Conservation (phyloP, 1,140 invertebrate species). For the Ridgeia piscesae region DNA sequence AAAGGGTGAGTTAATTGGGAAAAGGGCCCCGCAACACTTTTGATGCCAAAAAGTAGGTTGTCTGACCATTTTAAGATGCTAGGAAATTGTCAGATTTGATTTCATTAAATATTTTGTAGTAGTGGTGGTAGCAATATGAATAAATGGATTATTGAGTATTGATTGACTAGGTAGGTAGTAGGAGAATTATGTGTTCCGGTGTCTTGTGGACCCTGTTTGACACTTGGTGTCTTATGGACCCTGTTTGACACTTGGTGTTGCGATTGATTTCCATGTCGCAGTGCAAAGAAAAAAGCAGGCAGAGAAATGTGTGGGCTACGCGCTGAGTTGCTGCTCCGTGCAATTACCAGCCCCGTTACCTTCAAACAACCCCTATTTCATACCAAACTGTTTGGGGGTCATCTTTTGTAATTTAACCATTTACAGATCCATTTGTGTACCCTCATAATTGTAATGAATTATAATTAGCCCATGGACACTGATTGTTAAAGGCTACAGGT, state of each 20-base stretch:
- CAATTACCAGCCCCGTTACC: neutral
- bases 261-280: neutral
- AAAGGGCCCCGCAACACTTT: too few species aligned
- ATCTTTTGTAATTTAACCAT: neutral
- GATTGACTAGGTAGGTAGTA: too few species aligned
- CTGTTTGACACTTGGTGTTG: conserved; percentile 4
- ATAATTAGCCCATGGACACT: neutral
- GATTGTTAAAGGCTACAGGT: too few species aligned
- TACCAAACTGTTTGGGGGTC: neutral
- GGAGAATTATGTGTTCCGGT: too few species aligned
- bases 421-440: neutral
- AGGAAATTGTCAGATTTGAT: too few species aligned
- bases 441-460: neutral
- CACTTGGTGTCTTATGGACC: neutral
- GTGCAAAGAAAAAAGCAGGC: neutral
- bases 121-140: too few species aligned
- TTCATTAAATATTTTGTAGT: too few species aligned
- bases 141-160: too few species aligned
- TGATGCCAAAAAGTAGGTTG: too few species aligned
- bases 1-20: too few species aligned
- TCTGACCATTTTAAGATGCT: too few species aligned
- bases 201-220: neutral
- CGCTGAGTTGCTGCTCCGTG: neutral
- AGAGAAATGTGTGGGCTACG: neutral
- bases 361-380: neutral